Base-by-base conservation (phyloP, 1,140 invertebrate species). In the Euglossa dilemma region DNA sequence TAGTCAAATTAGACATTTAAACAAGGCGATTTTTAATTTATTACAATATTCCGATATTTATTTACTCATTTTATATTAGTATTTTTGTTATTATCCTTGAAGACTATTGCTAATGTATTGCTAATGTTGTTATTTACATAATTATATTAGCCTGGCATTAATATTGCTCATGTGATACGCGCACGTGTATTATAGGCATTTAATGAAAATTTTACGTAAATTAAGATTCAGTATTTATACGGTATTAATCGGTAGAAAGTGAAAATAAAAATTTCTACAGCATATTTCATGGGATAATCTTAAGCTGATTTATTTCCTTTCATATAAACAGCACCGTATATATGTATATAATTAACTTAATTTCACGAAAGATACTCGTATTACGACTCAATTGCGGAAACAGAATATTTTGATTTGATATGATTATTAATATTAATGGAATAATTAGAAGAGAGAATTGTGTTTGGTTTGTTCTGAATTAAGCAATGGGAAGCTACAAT, bases 321-420 rank as follows among this genome's bases (percentile, higher is more conserved):
- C 25, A 25, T 6, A 61, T 25, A 61, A 61, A 61, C 25, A 6
- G 1, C 36, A 36, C 1, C 36, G 36, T 25, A 61, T 14, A 16
- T 12, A 25, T 61, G 59, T 61, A 61, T 16, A 61, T 61, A 61
- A 61, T 61, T 61, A 61, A 61, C 14, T 61, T 61, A 61, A 61
- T 61, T 25, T 61, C 14, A 61, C n/a, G 59, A 61, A n/a, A 61
- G 16, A 61, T 61, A 25, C n/a, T 25, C n/a, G 6, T 12, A 25
- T 14, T 6, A 14, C 25, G 25, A 61, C 59, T 61, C 59, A 61
- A 28, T 61, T 61, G 25, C 59, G 59, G 16, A 61, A 61, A 61
- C 25, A 28, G n/a, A 28, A 61, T 61, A 61, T 25, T 61, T 61
- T 61, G n/a, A 61, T 25, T 25, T 25, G 25, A 61, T 61, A n/a